Conservation (phyloP, 2,888 invertebrate species). For the Camponotus fellah region DNA sequence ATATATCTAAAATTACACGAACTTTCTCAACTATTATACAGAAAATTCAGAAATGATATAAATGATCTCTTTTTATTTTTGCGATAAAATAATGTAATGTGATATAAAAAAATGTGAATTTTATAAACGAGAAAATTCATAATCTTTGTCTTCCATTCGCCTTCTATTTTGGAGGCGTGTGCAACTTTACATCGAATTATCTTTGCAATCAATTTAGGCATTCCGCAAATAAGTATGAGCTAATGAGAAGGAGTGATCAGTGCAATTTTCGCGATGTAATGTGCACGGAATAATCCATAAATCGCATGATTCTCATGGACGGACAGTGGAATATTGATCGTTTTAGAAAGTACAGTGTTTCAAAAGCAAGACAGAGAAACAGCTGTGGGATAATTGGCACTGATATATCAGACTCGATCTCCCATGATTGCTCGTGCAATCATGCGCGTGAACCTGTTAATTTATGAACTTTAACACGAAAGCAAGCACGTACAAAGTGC, state of each 20-base stretch:
- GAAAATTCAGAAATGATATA: not conserved
- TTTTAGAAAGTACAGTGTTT: constrained; percentile 60
- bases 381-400: constrained; percentile 62
- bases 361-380: constrained; percentile 41
- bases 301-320: constrained; percentile 35
- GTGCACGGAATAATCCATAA: constrained; percentile 40
- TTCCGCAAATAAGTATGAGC: constrained; percentile 63
- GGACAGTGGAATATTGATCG: constrained; percentile 60
- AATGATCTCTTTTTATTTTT: not conserved
- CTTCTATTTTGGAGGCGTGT: constrained; percentile 41
- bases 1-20: not conserved
- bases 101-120: not conserved
- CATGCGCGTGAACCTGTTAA: constrained; percentile 60
- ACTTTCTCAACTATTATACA: not conserved
- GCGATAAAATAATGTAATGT: not conserved
- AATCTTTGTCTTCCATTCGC: constrained; percentile 32
- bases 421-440: constrained; percentile 53
- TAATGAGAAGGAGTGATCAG: constrained; percentile 55
- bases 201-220: constrained; percentile 64
- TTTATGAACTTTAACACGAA: constrained; percentile 57
- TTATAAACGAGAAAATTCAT: constrained; percentile 34
- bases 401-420: constrained; percentile 62
- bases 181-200: constrained; percentile 60
- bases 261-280: constrained; percentile 6
- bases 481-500: constrained; percentile 15